These are phyloP conservation scores for Charanyca ferruginea DNA, from an alignment of 2,888 invertebrate genomes.

Conservation along the genomic window DNA sequence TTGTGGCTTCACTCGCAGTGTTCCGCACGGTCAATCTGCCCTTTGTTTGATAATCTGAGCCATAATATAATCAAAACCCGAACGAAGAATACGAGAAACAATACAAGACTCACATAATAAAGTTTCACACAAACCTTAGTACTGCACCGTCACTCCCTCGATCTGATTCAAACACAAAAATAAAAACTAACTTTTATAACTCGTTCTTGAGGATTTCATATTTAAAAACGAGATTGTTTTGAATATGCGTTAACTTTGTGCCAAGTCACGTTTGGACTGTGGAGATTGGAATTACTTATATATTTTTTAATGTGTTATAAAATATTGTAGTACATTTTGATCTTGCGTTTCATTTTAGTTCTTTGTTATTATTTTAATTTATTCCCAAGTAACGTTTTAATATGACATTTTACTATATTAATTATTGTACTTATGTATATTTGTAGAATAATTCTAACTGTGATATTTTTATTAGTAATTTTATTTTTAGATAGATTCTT, in stretches of 20 bases:
- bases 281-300: slow-evolving; percentile 51
- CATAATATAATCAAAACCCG: neutral
- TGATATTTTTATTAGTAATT: too few species aligned
- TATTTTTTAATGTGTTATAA: slow-evolving; percentile 44
- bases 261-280: slow-evolving; percentile 80
- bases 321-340: slow-evolving; percentile 1
- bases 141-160: slow-evolving; percentile 80
- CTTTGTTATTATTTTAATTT: too few species aligned
- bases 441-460: too few species aligned
- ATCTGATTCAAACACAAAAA: slow-evolving; percentile 79
- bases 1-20: too few species aligned
- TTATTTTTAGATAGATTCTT: too few species aligned
- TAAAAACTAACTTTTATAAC: slow-evolving; percentile 73
- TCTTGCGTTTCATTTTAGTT: too few species aligned
- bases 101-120: slow-evolving; percentile 40
- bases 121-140: slow-evolving; percentile 65
- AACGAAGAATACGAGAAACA: slow-evolving; percentile 52
- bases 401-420: too few species aligned
- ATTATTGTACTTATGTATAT: too few species aligned
- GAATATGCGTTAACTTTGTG: slow-evolving; percentile 81
- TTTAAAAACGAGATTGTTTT: slow-evolving; percentile 87
- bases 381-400: too few species aligned
- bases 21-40: too few species aligned
- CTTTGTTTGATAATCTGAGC: too few species aligned
- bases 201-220: slow-evolving; percentile 87